Conservation (phyloP, 2,797 vertebrate species). For the Manis javanica region DNA sequence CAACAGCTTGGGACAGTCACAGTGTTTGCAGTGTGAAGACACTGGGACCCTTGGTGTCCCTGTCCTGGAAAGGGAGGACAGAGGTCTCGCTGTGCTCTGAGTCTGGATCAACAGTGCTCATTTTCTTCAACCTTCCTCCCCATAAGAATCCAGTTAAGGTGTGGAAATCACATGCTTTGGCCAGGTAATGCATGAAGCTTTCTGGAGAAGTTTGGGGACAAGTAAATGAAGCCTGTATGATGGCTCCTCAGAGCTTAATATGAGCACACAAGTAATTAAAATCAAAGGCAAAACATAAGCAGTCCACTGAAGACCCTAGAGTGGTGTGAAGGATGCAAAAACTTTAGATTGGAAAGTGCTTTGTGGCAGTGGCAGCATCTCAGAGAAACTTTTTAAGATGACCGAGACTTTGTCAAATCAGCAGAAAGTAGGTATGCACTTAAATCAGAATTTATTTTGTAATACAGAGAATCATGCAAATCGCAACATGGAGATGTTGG, state of each 20-base stretch:
- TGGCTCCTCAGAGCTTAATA: background rate
- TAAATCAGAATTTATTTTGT: background rate
- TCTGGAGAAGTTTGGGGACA: background rate
- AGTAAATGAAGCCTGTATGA: background rate
- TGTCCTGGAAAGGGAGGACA: background rate
- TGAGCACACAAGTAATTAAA: background rate
- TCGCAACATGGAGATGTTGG: background rate
- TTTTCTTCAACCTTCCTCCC: background rate
- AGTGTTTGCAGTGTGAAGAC: background rate
- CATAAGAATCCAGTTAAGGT: background rate
- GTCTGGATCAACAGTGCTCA: background rate
- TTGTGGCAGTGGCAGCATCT: background rate
- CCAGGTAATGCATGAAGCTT: background rate
- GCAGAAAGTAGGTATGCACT: background rate
- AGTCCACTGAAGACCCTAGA: background rate
- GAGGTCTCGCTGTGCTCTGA: background rate
- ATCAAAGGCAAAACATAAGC: background rate
- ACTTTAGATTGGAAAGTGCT: background rate
- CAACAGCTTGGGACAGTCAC: background rate
- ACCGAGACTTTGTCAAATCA: background rate
- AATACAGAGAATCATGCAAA: background rate
- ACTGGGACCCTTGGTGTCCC: background rate
- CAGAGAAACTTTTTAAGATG: background rate
- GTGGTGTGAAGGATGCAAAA: background rate
- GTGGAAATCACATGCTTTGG: background rate